Evolutionary conservation across 1,140 invertebrate genomes (phyloP).

Genomic region (Brachionus koreanus): DNA sequence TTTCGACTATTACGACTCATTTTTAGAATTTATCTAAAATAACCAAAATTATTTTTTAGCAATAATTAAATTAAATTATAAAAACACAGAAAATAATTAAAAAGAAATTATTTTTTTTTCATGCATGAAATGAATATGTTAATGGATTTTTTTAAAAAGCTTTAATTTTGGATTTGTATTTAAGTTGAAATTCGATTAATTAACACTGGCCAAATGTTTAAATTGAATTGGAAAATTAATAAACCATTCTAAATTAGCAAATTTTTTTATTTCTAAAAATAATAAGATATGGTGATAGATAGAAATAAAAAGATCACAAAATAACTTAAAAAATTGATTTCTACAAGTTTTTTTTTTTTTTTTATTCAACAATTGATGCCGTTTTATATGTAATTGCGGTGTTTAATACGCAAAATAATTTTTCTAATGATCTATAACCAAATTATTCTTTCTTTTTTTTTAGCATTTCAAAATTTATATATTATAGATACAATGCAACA

Average conservation of each 20-base stretch:
- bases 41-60: neutral
- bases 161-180: too few relatives aligned
- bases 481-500: neutral
- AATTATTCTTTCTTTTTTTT: neutral
- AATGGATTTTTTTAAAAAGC: too few relatives aligned
- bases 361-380: neutral
- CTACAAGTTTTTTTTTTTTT: neutral
- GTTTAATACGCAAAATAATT: neutral
- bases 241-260: neutral
- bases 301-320: neutral
- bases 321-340: neutral
- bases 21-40: neutral
- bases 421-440: neutral
- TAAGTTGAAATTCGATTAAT: neutral
- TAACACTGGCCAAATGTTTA: neutral
- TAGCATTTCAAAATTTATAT: neutral
- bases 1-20: slow-evolving; percentile 24
- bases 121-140: too few relatives aligned
- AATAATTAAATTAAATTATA: too few relatives aligned
- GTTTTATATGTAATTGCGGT: neutral
- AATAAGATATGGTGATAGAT: neutral
- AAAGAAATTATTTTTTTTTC: neutral
- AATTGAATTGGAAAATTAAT: neutral
- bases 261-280: neutral
- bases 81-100: neutral